Conservation (phyloP, 2,113 vertebrate species). For the Toxostoma redivivum region DNA sequence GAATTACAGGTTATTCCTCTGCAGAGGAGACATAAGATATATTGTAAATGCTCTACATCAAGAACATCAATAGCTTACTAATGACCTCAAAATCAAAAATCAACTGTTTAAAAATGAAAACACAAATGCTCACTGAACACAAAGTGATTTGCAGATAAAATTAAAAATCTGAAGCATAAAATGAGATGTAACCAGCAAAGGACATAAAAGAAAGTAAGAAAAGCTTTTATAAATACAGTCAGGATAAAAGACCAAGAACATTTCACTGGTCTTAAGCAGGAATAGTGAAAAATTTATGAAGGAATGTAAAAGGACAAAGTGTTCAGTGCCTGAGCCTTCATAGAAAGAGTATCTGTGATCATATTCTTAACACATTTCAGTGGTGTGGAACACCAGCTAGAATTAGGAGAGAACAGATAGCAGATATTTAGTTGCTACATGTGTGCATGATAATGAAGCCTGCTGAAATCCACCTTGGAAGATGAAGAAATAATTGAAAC, state of each 20-base stretch:
- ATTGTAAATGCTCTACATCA: neutral
- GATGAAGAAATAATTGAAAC: constrained; percentile 1
- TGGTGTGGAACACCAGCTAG: neutral
- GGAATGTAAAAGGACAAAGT: neutral
- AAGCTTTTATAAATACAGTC: neutral
- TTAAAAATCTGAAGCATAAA: constrained; percentile 6
- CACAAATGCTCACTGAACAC: neutral
- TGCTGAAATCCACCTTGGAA: neutral
- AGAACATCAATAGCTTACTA: neutral
- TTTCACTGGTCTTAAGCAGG: neutral
- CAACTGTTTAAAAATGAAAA: neutral
- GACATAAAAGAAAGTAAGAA: neutral
- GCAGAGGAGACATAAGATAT: neutral
- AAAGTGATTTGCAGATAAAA: neutral
- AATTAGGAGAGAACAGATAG: neutral
- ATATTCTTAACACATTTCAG: neutral
- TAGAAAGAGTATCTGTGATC: neutral
- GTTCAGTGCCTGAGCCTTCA: neutral
- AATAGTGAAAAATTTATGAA: constrained; percentile 8
- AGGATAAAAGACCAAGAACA: neutral
- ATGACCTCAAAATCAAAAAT: constrained; percentile 15
- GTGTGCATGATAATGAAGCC: fast-evolving
- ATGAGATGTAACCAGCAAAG: neutral
- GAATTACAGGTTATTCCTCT: neutral
- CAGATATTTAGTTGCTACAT: neutral